These are phyloP conservation scores for Hippocampus barbouri DNA, from an alignment of 2,113 vertebrate species.

Conservation along the genomic window DNA sequence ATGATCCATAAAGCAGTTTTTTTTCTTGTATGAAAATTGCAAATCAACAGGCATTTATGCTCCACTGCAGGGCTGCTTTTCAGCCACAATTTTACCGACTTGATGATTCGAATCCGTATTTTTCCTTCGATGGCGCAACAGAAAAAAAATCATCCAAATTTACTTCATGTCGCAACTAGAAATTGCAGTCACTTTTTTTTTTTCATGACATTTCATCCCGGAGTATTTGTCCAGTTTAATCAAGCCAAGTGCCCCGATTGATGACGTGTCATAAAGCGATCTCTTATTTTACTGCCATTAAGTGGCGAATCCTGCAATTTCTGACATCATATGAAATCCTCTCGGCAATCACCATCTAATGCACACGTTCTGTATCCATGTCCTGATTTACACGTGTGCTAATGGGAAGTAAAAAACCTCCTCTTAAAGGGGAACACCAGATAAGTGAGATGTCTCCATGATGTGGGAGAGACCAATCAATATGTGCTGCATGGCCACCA, in stretches of 20 bases:
- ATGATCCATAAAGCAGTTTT: slow-evolving; percentile 16
- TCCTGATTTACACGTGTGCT: slow-evolving; percentile 17
- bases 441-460: slow-evolving; percentile 23
- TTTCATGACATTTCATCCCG: neutral
- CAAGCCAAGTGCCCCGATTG: slow-evolving; percentile 12
- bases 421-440: neutral
- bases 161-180: neutral
- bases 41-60: slow-evolving; percentile 19
- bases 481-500: slow-evolving; percentile 31
- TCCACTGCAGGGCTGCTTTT: slow-evolving; percentile 7
- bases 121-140: slow-evolving; percentile 1
- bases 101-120: slow-evolving; percentile 25
- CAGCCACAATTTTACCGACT: slow-evolving; percentile 19
- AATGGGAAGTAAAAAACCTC: slow-evolving; percentile 3
- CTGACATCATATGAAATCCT: slow-evolving; percentile 13
- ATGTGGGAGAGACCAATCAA: slow-evolving; percentile 33
- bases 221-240: slow-evolving; percentile 3
- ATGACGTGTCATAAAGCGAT: neutral
- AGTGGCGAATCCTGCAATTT: slow-evolving; percentile 10
- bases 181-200: neutral
- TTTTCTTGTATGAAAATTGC: slow-evolving; percentile 21
- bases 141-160: neutral
- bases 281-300: neutral
- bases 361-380: slow-evolving; percentile 10
- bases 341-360: slow-evolving; percentile 15